These are phyloP conservation scores for Polydrusus pterygomalis DNA, from an alignment of 2,888 invertebrate species.

Conservation along the genomic window DNA sequence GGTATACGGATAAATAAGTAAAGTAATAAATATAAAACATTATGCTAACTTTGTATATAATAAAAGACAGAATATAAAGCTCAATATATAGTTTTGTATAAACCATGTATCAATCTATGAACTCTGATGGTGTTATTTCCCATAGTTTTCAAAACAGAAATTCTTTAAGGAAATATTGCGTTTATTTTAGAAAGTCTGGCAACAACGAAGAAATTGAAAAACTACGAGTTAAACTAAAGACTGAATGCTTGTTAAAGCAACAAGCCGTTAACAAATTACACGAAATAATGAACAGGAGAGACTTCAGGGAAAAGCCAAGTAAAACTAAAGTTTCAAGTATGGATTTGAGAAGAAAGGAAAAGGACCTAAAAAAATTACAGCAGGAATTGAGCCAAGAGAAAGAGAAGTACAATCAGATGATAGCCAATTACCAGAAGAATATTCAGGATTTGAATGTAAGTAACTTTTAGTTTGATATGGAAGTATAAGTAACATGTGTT, in stretches of 20 bases:
- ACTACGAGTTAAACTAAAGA: constrained; percentile 87
- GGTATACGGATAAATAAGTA: no score
- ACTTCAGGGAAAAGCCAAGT: constrained; percentile 80
- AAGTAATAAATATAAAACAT: no score
- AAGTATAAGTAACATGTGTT: no score
- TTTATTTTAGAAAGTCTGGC: constrained; percentile 74
- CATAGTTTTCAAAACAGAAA: no score
- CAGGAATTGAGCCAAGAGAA: constrained; percentile 95
- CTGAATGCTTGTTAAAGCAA: constrained; percentile 90
- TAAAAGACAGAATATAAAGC: no score
- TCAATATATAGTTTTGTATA: no score
- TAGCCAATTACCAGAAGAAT: constrained; percentile 88
- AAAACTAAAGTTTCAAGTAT: constrained; percentile 87
- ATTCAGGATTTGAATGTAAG: constrained; percentile 82
- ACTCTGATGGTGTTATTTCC: no score
- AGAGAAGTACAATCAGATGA: constrained; percentile 93
- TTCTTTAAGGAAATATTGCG: no score
- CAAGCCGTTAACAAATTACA: constrained; percentile 98
- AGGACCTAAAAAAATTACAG: constrained; percentile 94
- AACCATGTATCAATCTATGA: no score
- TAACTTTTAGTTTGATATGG: constrained; percentile 42
- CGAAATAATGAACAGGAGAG: constrained; percentile 96
- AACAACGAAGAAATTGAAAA: constrained; percentile 88
- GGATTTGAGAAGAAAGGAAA: constrained; percentile 91
- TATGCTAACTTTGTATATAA: no score